These are phyloP conservation scores for Palloptera scutellata DNA, from an alignment of 2,888 invertebrate genomes.

Conservation along the genomic window DNA sequence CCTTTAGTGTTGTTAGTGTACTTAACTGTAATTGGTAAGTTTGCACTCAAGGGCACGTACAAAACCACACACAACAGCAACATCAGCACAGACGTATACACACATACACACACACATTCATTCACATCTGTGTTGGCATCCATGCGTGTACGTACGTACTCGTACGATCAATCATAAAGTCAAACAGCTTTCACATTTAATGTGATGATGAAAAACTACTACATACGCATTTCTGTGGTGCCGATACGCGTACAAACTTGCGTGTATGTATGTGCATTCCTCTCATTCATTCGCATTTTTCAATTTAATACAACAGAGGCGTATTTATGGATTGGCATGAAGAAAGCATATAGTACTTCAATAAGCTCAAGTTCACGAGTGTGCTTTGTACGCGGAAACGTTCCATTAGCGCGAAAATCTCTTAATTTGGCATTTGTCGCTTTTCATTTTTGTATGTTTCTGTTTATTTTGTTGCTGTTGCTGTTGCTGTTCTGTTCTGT, in stretches of 20 bases:
- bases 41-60: background rate
- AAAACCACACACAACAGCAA: background rate
- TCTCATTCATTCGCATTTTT: too few species aligned
- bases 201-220: background rate
- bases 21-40: slow-evolving; percentile 77
- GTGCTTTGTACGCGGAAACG: too few species aligned
- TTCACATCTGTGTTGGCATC: slow-evolving; percentile 6
- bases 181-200: background rate
- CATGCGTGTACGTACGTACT: background rate
- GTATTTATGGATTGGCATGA: too few species aligned
- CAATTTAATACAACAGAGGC: too few species aligned
- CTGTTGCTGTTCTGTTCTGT: too few species aligned
- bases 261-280: background rate
- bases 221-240: background rate
- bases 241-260: background rate
- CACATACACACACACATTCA: slow-evolving; percentile 2
- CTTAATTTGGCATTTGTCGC: too few species aligned
- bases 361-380: too few species aligned
- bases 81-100: background rate
- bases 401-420: too few species aligned
- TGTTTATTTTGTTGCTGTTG: too few species aligned
- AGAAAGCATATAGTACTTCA: too few species aligned
- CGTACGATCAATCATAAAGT: background rate
- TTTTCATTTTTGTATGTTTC: too few species aligned
- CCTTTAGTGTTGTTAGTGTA: slow-evolving; percentile 75